Base-by-base conservation (phyloP, 2,797 vertebrate genomes). In the Ctenopoma kingsleyae region DNA sequence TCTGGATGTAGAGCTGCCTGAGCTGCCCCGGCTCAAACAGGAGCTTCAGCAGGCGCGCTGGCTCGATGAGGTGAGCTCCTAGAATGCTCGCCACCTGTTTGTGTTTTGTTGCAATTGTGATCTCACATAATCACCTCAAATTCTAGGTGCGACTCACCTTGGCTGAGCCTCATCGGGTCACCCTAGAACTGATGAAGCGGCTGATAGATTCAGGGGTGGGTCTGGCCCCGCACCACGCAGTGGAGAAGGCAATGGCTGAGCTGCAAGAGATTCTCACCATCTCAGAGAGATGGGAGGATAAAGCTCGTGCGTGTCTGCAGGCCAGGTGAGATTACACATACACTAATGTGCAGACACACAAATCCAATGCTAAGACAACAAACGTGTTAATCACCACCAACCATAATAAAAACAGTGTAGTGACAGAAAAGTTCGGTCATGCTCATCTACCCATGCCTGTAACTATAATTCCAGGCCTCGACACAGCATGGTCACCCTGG, bases 221-320 rank as follows among this genome's bases (percentile, higher is more conserved):
- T 16, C 91, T 99, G 85, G 97, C 98, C 7, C 98, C 98, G 0
- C 98, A 99, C 71, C 98, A 98, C 0, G 97, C 98, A 0, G 97
- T 99, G 71, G 98, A 99, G 90, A 99, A 99, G 78, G 98, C 98
- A 59, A 99, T 99, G 98, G 97, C 96, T 0, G 98, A 99, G 73
- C 94, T 99, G 19, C 98, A 99, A 78, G 98, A 99, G 87, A 94
- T 99, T 58, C 97, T 99, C 22, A 99, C 98, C 0, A 96, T 99
- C 32, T 99, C 98, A 0, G 98, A 99, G 90, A 94, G 97, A 77
- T 99, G 98, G 98, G 98, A 99, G 84, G 98, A 99, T 76, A 99
- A 99, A 81, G 98, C 98, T 22, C 96, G 97, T 4, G 93, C 95
- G 69, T 99, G 97, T 80, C 92, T 99, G 10, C 97, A 98, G 90